These are phyloP conservation scores for Uria lomvia DNA, from an alignment of 2,113 vertebrate species.

Conservation along the genomic window DNA sequence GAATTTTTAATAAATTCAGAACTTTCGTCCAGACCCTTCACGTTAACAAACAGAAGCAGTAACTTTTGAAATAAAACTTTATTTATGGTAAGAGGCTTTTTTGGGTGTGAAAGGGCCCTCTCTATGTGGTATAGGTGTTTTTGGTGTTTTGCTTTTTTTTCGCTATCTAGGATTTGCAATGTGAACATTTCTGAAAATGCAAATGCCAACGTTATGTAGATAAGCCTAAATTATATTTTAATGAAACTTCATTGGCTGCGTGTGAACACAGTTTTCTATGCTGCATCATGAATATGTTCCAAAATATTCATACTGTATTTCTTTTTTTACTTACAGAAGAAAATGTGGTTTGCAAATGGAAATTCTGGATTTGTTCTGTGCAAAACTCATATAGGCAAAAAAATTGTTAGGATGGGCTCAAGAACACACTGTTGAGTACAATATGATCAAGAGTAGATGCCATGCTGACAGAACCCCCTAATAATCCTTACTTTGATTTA, in stretches of 20 bases:
- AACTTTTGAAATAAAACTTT: not conserved
- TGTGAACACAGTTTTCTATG: not conserved
- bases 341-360: not conserved
- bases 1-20: not conserved
- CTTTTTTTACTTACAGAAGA: not conserved
- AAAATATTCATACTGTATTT: not conserved
- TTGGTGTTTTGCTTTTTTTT: not conserved
- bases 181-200: not conserved
- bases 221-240: not conserved
- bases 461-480: not conserved
- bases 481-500: not conserved
- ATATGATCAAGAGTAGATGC: not conserved
- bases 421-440: not conserved
- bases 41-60: not conserved
- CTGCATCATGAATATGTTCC: not conserved
- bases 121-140: not conserved
- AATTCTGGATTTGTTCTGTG: not conserved
- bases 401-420: not conserved
- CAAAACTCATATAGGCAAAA: not conserved
- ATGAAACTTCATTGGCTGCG: not conserved
- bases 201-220: not conserved
- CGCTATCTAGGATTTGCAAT: not conserved
- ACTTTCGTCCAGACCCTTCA: not conserved
- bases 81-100: not conserved
- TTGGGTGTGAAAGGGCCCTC: not conserved